These are phyloP conservation scores for Equus przewalskii DNA, from an alignment of 2,113 vertebrate species.

Conservation along the genomic window DNA sequence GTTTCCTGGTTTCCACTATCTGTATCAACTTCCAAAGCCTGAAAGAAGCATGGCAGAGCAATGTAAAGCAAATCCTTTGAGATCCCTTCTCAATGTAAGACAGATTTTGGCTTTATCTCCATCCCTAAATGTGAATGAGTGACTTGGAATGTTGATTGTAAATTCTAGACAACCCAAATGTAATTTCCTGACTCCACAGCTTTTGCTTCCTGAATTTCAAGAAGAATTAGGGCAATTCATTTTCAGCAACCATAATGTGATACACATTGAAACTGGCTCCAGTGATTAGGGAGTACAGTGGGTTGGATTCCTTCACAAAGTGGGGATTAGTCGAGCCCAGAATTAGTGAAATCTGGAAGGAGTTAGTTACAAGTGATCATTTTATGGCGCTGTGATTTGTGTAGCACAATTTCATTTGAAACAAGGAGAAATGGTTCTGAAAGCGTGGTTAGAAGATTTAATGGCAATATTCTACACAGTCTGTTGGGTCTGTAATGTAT, in stretches of 20 bases:
- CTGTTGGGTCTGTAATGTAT: slow-evolving; percentile 13
- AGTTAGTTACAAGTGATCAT: slow-evolving; percentile 45
- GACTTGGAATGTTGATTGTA: background rate
- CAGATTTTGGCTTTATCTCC: background rate
- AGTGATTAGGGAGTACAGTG: background rate
- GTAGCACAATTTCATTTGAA: slow-evolving; percentile 42
- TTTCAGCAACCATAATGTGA: background rate
- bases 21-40: background rate
- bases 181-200: background rate
- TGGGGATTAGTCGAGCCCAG: background rate
- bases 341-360: slow-evolving; percentile 32
- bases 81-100: background rate
- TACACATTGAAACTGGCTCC: background rate
- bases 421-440: slow-evolving; percentile 4
- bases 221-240: background rate
- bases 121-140: background rate
- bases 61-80: background rate
- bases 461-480: background rate
- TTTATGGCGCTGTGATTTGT: background rate
- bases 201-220: slow-evolving; percentile 9
- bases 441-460: background rate
- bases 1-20: background rate
- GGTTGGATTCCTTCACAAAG: background rate
- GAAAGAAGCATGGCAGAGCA: background rate
- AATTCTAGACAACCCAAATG: background rate